Percentiles rank a stretch among this genome's conserved stretches.
Conservation (phyloP, 2,797 vertebrate species). For the Hapalemur alaotrensis region DNA sequence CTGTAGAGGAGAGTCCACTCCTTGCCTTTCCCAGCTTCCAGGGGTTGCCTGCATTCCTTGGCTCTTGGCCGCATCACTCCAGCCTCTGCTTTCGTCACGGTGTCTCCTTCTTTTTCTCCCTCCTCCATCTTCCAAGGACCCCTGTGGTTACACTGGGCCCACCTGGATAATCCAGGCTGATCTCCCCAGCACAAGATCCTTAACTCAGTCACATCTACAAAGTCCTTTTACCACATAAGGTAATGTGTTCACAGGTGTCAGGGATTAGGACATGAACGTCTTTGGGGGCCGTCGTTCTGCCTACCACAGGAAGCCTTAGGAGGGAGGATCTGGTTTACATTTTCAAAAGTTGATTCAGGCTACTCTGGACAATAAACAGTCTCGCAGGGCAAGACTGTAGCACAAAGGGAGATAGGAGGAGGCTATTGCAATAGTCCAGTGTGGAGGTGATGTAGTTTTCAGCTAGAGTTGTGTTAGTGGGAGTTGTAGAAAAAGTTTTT, state of each 20-base stretch:
- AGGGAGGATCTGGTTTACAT: neutral
- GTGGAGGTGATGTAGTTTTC: neutral
- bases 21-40: neutral
- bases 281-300: neutral
- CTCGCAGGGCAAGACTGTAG: too few relatives aligned
- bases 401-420: neutral
- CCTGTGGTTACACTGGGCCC: neutral
- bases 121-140: neutral
- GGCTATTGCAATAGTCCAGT: fast-evolving
- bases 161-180: neutral
- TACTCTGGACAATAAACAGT: neutral
- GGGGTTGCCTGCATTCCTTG: neutral
- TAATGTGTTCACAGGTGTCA: neutral
- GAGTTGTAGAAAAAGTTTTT: neutral
- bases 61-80: neutral
- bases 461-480: neutral
- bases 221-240: neutral
- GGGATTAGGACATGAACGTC: neutral
- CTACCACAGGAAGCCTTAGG: neutral
- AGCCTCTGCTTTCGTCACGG: neutral
- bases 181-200: neutral
- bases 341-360: neutral
- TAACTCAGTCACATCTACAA: neutral
- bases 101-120: neutral
- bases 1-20: neutral